Evolutionary conservation across 2,113 vertebrate species (phyloP), one percentile per base, ranked within the genome.

Genomic region (Trogon surrucura): DNA sequence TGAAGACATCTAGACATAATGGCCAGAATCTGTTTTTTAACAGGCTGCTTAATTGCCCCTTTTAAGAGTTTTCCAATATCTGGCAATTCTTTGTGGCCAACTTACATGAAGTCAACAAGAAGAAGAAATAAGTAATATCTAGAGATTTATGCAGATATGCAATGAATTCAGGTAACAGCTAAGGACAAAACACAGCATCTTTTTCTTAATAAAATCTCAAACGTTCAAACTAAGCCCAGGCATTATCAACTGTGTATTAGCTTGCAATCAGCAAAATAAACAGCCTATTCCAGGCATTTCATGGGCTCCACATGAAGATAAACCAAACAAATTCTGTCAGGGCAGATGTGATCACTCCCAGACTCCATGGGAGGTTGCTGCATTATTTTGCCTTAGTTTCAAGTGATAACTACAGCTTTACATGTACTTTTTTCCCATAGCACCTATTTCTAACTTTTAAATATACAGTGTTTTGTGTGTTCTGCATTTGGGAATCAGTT

Each of bases 321-420:
- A 98, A 97, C 89, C 85, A 97, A 97, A 95, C 71, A 54, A 91
- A 88, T 95, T 91, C 90, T 95, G 94, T 94, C 95, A 96, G 93
- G 91, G 97, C 97, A 98, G 97, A 97, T 97, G 97, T 91, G 97
- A 97, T 96, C 96, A 96, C 77, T 98, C 94, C 48, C 94, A 96
- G 93, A 85, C 88, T 96, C 96, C 64, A 69, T 0, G 84, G 91
- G 91, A 73, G 92, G 73, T 80, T 95, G 80, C 45, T 89, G 57
- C 44, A 93, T 94, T 97, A 94, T 96, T 97, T 96, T 97, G 94
- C 91, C 64, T 95, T 94, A 60, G 58, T 85, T 91, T 94, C 54
- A 90, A 95, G 80, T 83, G 91, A 97, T 96, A 97, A 91, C 71
- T 92, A 91, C 36, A 81, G 61, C 18, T 97, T 97, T 96, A 87